phyloP scores from a whole-genome alignment of 2,888 invertebrate genomes.

The Didymodactylos carnosus region DNA sequence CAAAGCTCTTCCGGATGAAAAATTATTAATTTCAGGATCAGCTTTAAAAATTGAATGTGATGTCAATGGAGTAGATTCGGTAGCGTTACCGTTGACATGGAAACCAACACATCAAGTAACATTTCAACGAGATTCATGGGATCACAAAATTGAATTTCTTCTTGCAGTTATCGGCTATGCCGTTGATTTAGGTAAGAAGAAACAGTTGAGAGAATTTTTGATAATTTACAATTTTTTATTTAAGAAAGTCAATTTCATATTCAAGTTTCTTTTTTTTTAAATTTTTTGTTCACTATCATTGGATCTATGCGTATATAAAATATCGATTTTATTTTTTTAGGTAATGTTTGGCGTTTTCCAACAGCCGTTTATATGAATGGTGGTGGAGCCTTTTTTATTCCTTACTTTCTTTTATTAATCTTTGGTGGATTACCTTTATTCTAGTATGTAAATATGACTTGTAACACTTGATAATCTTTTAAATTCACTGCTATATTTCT shows the following conservation, averaged over 20 bases:
- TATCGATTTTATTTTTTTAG: too few species aligned
- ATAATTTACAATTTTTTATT: background rate
- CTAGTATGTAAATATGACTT: background rate
- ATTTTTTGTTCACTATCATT: too few species aligned
- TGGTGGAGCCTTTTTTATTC: conserved; percentile 10
- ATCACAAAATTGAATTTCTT: conserved; percentile 12
- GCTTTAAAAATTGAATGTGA: background rate
- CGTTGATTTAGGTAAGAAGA: conserved; percentile 13
- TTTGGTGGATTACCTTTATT: conserved; percentile 12
- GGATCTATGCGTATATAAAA: too few species aligned
- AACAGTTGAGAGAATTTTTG: too few species aligned
- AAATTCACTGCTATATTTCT: background rate
- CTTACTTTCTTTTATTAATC: conserved; percentile 9
- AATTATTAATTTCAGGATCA: background rate
- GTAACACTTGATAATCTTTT: background rate
- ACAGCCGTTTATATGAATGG: background rate
- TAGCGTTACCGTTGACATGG: background rate
- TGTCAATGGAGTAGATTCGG: background rate
- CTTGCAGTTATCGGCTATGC: conserved; percentile 12
- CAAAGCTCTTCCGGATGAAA: background rate
- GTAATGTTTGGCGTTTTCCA: background rate
- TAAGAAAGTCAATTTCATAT: background rate
- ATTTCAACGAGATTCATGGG: conserved; percentile 8
- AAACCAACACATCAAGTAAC: background rate
- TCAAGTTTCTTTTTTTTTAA: background rate